phyloP scores from a whole-genome alignment of 2,888 invertebrate species.

The Luffia ferchaultella region DNA sequence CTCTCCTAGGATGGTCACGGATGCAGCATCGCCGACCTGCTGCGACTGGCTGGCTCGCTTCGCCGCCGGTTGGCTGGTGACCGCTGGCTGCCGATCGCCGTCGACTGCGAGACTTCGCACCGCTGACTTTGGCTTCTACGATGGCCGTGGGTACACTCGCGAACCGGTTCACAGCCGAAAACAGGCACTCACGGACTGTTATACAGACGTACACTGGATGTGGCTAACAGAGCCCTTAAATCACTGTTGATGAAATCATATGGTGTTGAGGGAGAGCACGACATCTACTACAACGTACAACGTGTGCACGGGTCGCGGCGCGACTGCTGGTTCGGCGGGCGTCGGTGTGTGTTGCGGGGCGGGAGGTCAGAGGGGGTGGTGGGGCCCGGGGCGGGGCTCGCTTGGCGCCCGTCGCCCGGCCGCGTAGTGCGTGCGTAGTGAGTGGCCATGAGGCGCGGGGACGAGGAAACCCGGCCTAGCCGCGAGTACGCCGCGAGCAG shows the following conservation, averaged over 20 bases:
- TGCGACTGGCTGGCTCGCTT: constrained; percentile 37
- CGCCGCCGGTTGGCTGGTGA: background rate
- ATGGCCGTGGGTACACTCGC: too few relatives aligned
- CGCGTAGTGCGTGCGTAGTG: constrained; percentile 46
- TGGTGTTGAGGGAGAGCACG: constrained; percentile 24
- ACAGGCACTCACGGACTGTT: constrained; percentile 52
- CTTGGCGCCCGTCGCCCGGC: background rate
- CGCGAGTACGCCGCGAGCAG: constrained; percentile 51
- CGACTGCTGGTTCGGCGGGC: constrained; percentile 27
- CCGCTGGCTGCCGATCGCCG: background rate
- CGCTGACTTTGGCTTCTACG: constrained; percentile 33
- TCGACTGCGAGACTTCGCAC: background rate
- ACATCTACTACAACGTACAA: constrained; percentile 28
- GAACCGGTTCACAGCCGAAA: constrained; percentile 33
- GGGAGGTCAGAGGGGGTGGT: background rate
- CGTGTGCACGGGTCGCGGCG: constrained; percentile 58
- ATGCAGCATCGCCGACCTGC: constrained; percentile 57
- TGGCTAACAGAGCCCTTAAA: constrained; percentile 20
- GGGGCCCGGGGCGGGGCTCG: constrained; percentile 20
- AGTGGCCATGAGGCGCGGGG: constrained; percentile 66
- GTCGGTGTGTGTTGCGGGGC: background rate
- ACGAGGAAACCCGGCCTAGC: constrained; percentile 58
- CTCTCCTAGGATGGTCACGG: constrained; percentile 61
- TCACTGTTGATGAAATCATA: constrained; percentile 57
- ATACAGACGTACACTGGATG: background rate